phyloP scores from a whole-genome alignment of 2,113 vertebrate species.

The Azemiops feae region DNA sequence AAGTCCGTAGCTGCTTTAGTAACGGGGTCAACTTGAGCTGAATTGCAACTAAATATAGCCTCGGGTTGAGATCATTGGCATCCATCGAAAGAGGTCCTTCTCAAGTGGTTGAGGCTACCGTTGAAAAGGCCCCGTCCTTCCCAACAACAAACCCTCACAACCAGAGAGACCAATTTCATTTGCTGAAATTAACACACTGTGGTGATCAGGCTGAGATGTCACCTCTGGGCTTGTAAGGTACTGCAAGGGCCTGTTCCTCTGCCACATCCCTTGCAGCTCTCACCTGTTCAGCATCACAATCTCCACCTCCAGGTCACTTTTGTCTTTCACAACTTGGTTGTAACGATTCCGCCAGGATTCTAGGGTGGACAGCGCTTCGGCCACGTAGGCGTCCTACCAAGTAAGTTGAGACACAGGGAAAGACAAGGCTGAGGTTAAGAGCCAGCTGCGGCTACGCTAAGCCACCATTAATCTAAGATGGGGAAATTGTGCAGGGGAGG shows the following conservation, averaged over 20 bases:
- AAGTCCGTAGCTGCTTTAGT: neutral
- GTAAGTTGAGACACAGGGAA: neutral
- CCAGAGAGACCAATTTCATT: neutral
- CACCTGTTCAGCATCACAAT: slow-evolving; percentile 83
- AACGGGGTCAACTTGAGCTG: neutral
- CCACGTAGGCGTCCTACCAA: slow-evolving; percentile 77
- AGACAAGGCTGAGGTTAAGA: neutral
- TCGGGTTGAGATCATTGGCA: neutral
- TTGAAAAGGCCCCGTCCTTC: neutral
- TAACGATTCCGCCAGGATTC: slow-evolving; percentile 82
- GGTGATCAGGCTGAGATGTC: neutral
- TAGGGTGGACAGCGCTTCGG: slow-evolving; percentile 72
- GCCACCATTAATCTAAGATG: neutral
- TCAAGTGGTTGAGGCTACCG: neutral
- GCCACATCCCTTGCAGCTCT: neutral
- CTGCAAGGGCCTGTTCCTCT: neutral
- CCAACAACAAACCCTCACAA: neutral
- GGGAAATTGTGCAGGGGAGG: neutral
- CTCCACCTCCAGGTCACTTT: slow-evolving; percentile 80
- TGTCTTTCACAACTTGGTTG: slow-evolving; percentile 79
- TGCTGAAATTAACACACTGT: neutral
- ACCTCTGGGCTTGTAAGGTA: neutral
- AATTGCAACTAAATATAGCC: neutral
- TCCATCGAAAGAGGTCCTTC: neutral
- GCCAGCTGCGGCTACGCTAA: neutral